Conservation (phyloP, 2,797 vertebrate species). For the Cyclura pinguis region DNA sequence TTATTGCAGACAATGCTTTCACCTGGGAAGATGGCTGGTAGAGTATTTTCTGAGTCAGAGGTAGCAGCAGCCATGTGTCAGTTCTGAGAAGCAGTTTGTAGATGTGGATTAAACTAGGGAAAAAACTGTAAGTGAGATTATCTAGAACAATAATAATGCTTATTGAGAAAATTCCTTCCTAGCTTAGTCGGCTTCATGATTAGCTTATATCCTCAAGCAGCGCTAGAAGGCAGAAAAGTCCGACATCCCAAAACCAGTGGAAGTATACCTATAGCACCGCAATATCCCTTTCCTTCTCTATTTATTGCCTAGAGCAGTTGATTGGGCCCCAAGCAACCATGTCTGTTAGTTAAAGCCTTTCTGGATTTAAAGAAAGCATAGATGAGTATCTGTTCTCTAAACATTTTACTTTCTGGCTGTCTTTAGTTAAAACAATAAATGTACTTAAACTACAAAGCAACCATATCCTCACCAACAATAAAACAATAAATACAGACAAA, state of each 20-base stretch:
- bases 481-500: slow-evolving; percentile 6
- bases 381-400: background rate
- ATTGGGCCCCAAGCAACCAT: slow-evolving; percentile 53
- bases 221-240: slow-evolving; percentile 59
- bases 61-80: background rate
- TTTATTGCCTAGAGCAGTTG: slow-evolving; percentile 43
- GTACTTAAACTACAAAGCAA: background rate
- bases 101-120: slow-evolving; percentile 37
- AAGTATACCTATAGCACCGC: slow-evolving; percentile 60
- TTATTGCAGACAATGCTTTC: background rate
- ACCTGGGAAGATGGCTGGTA: background rate
- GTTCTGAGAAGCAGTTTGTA: slow-evolving; percentile 26
- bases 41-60: background rate
- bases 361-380: slow-evolving; percentile 13
- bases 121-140: slow-evolving; percentile 42
- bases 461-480: background rate
- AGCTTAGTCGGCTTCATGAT: slow-evolving; percentile 38
- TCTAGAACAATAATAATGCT: background rate
- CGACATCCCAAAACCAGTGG: slow-evolving; percentile 33
- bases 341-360: background rate
- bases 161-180: slow-evolving; percentile 14
- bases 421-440: slow-evolving; percentile 7
- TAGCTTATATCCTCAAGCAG: slow-evolving; percentile 32
- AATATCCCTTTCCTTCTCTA: slow-evolving; percentile 47
- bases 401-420: background rate